Evolutionary conservation across 2,797 vertebrate genomes (phyloP), one percentile per base, ranked within the genome.

Genomic region (Tinamus major): DNA sequence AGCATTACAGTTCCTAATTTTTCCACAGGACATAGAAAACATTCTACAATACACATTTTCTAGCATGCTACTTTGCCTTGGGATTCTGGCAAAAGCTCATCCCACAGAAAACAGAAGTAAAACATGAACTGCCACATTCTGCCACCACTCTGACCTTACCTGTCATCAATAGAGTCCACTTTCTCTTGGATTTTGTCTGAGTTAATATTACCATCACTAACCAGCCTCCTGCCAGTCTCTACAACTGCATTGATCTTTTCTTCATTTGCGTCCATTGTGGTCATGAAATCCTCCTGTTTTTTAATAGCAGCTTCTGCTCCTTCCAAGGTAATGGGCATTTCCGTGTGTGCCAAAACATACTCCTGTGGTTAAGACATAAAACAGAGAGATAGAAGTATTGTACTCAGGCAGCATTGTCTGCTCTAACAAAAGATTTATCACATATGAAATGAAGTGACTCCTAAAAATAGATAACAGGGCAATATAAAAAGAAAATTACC

Each of bases 211-310:
- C 98, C 98, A 15, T 99, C 99, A 14, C 98, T 98, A n/a, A 99
- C 99, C 61, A 99, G 98, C 90, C 99, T 98, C 48, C 98, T 98
- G 21, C 99, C 99, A 0, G 99, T 98, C 89, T 99, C 99, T 21
- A 99, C 98, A 65, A 99, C 99, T 1, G 98, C 97, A 4, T 98
- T 98, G 93, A 99, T 99, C 98, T 99, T 99, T 95, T 99, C 99
- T 95, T 99, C 99, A 6, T 99, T 99, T 96, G 99, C 99, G 21
- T 99, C 99, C 99, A 99, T 98, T 3, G 61, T 99, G 95, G 99
- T 99, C 99, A 99, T 99, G 97, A 99, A 99, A 98, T 99, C 99
- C 96, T 99, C 99, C 96, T 99, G 99, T 94, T 99, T 99, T 96
- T 99, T 99, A 95, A 99, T 99, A 89, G 99, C 99, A 35, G 98